Evolutionary conservation across 2,888 invertebrate genomes (phyloP).

Genomic region (Aelia acuminata): DNA sequence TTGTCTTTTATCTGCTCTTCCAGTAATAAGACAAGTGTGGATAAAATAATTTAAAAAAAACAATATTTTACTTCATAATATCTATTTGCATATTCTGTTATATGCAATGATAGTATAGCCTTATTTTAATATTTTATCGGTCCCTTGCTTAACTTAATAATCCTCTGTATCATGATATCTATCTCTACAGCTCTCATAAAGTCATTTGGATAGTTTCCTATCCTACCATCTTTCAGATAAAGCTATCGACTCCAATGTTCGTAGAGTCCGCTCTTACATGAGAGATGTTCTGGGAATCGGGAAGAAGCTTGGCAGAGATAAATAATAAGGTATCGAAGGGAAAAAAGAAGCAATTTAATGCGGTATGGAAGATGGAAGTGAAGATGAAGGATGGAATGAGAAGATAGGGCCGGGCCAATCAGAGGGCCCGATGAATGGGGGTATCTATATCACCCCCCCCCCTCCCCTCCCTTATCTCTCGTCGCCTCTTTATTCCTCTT

Average conservation of each 20-base stretch:
- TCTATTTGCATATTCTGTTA: not conserved
- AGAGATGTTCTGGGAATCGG: not conserved
- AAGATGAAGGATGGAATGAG: slow-evolving; percentile 31
- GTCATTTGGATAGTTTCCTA: not conserved
- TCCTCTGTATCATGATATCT: not conserved
- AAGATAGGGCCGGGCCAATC: not conserved
- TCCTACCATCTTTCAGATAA: not conserved
- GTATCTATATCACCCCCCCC: slow-evolving; percentile 1
- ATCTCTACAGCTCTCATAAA: not conserved
- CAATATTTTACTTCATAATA: too few species aligned
- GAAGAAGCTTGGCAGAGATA: not conserved
- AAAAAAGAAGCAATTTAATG: slow-evolving; percentile 8
- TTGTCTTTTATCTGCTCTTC: too few species aligned
- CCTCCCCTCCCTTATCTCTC: not conserved
- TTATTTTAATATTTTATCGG: not conserved
- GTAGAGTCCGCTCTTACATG: not conserved
- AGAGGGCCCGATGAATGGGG: not conserved
- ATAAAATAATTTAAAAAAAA: too few species aligned
- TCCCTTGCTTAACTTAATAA: not conserved
- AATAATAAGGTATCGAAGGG: slow-evolving; percentile 22
- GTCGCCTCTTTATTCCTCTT: slow-evolving; percentile 33
- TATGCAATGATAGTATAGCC: not conserved
- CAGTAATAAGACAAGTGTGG: too few species aligned
- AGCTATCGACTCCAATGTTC: not conserved
- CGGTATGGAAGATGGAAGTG: slow-evolving; percentile 9